These are phyloP conservation scores for Aricia agestis DNA, from an alignment of 1,140 invertebrate genomes.

Conservation along the genomic window DNA sequence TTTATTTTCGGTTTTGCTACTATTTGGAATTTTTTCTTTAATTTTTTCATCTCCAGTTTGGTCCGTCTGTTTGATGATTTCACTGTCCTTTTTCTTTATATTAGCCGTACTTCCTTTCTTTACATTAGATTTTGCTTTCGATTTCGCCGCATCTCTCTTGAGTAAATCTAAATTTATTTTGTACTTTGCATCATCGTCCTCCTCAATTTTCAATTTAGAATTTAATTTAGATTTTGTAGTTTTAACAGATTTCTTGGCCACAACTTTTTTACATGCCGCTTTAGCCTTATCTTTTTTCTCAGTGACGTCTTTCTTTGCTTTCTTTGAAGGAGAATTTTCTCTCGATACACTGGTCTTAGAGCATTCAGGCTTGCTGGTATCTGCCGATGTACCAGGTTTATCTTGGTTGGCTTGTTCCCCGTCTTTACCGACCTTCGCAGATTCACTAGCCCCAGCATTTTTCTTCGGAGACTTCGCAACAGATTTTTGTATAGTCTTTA, in stretches of 20 bases:
- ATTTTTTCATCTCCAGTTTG: constrained; percentile 20
- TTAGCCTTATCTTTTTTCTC: constrained; percentile 62
- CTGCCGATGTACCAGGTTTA: constrained; percentile 39
- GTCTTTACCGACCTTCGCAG: constrained; percentile 38
- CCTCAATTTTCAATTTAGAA: constrained; percentile 35
- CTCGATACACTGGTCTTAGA: constrained; percentile 41
- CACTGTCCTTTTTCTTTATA: constrained; percentile 44
- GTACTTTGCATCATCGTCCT: constrained; percentile 54
- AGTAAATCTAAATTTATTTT: constrained; percentile 55
- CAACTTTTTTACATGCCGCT: constrained; percentile 43
- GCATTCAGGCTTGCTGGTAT: constrained; percentile 38
- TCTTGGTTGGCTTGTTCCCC: constrained; percentile 37
- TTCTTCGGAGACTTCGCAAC: constrained; percentile 49
- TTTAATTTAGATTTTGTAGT: constrained; percentile 37
- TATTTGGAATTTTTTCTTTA: constrained; percentile 20
- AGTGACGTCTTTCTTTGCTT: constrained; percentile 55
- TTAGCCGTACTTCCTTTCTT: constrained; percentile 42
- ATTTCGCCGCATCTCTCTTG: constrained; percentile 47
- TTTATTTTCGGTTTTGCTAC: constrained; percentile 29
- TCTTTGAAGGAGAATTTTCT: constrained; percentile 53
- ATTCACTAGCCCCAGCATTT: constrained; percentile 42
- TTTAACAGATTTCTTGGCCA: constrained; percentile 47
- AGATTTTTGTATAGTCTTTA: constrained; percentile 49
- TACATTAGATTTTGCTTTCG: constrained; percentile 49
- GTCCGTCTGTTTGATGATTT: constrained; percentile 25